A percentile compares a stretch with the other conserved stretches of the same genome.
Conservation (phyloP, 1,140 invertebrate species). For the Eumeta japonica region DNA sequence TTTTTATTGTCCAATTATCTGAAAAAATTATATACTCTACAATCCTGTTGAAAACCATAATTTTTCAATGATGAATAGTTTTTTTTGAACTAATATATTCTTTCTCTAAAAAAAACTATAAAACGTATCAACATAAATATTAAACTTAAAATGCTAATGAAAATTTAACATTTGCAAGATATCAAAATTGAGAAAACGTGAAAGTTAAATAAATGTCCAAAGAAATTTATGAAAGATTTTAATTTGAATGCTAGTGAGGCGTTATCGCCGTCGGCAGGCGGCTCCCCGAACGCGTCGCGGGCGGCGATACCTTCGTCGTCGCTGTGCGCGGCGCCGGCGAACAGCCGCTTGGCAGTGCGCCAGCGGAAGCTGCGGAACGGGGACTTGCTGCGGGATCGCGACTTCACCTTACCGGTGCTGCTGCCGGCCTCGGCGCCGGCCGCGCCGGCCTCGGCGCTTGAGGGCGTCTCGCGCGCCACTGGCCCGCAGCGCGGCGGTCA, state of each 20-base stretch:
- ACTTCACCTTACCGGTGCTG: slow-evolving; percentile 64
- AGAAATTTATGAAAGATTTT: background rate
- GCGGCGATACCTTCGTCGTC: slow-evolving; percentile 75
- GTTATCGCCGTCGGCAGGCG: too few species aligned
- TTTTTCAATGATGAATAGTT: too few species aligned
- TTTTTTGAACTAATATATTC: too few species aligned
- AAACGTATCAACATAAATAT: too few species aligned
- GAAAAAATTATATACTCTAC: too few species aligned
- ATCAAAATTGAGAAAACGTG: slow-evolving; percentile 14
- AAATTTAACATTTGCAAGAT: slow-evolving; percentile 28
- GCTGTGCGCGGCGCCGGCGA: slow-evolving; percentile 65
- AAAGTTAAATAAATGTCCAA: background rate
- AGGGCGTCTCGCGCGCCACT: slow-evolving; percentile 40
- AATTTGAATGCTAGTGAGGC: too few species aligned
- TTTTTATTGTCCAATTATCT: too few species aligned
- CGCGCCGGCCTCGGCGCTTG: slow-evolving; percentile 36
- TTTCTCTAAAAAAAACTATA: too few species aligned
- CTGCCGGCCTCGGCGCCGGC: slow-evolving; percentile 39
- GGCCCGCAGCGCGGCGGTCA: slow-evolving; percentile 33
- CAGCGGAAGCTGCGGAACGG: slow-evolving; percentile 88
- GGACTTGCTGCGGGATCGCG: slow-evolving; percentile 82
- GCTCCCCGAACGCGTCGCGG: too few species aligned
- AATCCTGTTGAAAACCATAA: too few species aligned
- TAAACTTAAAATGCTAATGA: too few species aligned
- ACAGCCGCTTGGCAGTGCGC: slow-evolving; percentile 63